Conservation (phyloP, 2,888 invertebrate species). For the Rhorus exstirpatorius region DNA sequence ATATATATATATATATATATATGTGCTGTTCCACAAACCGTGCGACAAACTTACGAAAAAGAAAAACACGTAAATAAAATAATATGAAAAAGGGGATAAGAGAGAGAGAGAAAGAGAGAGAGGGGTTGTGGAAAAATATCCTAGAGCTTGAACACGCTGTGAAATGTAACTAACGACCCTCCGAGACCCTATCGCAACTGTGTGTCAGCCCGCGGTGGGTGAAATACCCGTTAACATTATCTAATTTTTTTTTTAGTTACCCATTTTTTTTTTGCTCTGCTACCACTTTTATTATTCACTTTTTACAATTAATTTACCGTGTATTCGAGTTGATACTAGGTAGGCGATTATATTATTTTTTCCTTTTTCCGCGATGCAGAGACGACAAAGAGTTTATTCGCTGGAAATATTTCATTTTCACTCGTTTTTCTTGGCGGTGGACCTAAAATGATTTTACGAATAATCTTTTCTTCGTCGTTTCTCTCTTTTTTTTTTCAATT, state of each 20-base stretch:
- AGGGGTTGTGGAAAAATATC: conserved; percentile 26
- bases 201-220: conserved; percentile 12
- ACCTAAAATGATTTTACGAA: not conserved
- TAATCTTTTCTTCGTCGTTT: too few relatives aligned
- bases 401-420: not conserved
- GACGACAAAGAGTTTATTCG: too few relatives aligned
- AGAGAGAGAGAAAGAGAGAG: too few relatives aligned
- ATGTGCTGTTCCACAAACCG: not conserved
- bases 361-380: not conserved
- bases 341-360: not conserved
- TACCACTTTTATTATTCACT: conserved; percentile 7
- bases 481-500: too few relatives aligned
- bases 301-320: conserved; percentile 32
- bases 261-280: conserved; percentile 32
- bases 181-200: conserved; percentile 27
- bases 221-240: conserved; percentile 55
- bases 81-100: conserved; percentile 11
- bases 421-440: not conserved
- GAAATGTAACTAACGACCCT: conserved; percentile 62
- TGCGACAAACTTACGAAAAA: conserved; percentile 31
- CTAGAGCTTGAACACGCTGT: conserved; percentile 57
- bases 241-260: conserved; percentile 16
- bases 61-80: conserved; percentile 38
- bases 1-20: conserved; percentile 15
- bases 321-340: conserved; percentile 1